Evolutionary conservation across 2,113 vertebrate genomes (phyloP).

Genomic region (Pimephales promelas): DNA sequence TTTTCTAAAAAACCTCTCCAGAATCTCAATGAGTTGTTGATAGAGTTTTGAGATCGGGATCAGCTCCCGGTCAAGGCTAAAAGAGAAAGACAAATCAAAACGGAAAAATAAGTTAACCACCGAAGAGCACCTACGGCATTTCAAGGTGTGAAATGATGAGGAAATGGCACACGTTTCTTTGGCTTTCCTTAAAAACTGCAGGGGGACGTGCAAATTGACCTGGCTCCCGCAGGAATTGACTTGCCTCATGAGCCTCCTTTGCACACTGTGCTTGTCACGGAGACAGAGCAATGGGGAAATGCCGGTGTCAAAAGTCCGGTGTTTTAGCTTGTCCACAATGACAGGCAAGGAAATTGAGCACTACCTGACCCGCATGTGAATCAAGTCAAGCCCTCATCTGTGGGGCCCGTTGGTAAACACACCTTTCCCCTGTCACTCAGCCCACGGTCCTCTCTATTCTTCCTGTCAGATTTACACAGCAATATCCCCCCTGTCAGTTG

Average conservation of each 20-base stretch:
- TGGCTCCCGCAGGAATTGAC: conserved; percentile 56
- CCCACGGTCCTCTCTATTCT: conserved; percentile 28
- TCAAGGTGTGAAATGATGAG: conserved; percentile 38
- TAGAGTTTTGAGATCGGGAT: conserved; percentile 16
- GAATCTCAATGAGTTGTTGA: conserved; percentile 41
- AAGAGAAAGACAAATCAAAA: conserved; percentile 18
- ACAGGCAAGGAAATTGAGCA: conserved; percentile 72
- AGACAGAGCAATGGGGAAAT: conserved; percentile 71
- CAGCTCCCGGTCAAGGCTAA: conserved; percentile 27
- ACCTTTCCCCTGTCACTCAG: conserved; percentile 59
- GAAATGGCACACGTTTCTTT: conserved; percentile 14
- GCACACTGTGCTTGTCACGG: conserved; percentile 68
- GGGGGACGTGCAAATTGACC: conserved; percentile 50
- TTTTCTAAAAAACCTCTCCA: conserved; percentile 18
- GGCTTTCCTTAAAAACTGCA: neutral
- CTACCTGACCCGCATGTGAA: conserved; percentile 71
- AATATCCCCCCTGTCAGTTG: conserved; percentile 29
- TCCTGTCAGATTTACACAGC: conserved; percentile 51
- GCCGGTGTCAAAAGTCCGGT: conserved; percentile 68
- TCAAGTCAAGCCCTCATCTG: conserved; percentile 62
- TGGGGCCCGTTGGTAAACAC: conserved; percentile 61
- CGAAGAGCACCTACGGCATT: neutral
- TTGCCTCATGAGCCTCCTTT: conserved; percentile 60
- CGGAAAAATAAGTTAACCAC: conserved; percentile 16
- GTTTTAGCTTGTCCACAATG: conserved; percentile 73